phyloP scores from a whole-genome alignment of 2,113 vertebrate species.

The Chascanopsetta lugubris region DNA sequence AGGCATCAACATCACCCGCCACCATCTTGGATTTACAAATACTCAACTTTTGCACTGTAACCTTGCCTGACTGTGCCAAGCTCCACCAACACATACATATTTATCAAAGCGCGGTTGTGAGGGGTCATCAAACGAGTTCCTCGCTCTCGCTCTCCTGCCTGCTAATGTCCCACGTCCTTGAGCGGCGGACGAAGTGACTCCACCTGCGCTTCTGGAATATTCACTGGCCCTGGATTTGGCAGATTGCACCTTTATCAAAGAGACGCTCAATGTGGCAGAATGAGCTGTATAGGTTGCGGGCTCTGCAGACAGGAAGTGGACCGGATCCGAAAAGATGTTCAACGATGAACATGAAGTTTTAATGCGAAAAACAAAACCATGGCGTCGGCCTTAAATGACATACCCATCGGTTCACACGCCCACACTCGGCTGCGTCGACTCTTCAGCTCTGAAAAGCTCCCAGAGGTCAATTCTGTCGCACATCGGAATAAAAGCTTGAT shows the following conservation, averaged over 20 bases:
- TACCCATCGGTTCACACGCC: constrained; percentile 68
- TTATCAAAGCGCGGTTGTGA: constrained; percentile 57
- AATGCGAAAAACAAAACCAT: constrained; percentile 51
- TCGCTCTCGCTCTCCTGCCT: constrained; percentile 17
- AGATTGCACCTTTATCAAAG: constrained; percentile 60
- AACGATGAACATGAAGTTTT: too few species aligned
- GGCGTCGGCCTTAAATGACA: constrained; percentile 59
- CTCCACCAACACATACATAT: constrained; percentile 62
- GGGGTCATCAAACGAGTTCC: constrained; percentile 40
- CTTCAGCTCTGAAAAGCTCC: constrained; percentile 70
- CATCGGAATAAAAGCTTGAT: constrained; percentile 59
- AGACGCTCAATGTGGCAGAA: constrained; percentile 48
- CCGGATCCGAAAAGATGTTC: too few species aligned
- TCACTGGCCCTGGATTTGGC: constrained; percentile 49
- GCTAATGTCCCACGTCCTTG: constrained; percentile 57
- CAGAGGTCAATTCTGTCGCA: constrained; percentile 64
- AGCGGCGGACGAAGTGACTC: constrained; percentile 48
- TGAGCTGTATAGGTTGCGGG: constrained; percentile 26
- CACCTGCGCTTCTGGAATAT: constrained; percentile 53
- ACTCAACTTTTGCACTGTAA: constrained; percentile 53
- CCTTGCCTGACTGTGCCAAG: constrained; percentile 47
- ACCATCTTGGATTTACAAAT: constrained; percentile 49
- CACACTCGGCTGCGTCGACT: constrained; percentile 69
- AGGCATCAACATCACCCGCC: constrained; percentile 36
- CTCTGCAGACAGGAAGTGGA: too few species aligned